These are phyloP conservation scores for Illadopsis cleaveri DNA, from an alignment of 2,113 vertebrate species.

Conservation along the genomic window DNA sequence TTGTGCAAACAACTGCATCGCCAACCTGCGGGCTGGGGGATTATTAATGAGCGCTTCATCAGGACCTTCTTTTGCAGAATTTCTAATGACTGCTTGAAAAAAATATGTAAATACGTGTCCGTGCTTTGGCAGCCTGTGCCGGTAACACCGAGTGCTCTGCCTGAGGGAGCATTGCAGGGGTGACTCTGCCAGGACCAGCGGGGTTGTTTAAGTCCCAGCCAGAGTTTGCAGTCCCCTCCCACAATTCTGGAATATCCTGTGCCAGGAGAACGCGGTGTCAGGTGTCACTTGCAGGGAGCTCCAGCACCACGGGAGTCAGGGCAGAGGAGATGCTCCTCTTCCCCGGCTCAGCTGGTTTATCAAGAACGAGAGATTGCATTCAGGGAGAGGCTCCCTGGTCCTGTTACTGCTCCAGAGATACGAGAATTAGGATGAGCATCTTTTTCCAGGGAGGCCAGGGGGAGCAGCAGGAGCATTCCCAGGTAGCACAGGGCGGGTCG, in stretches of 20 bases:
- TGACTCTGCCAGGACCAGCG: fast-evolving
- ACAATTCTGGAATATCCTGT: neutral
- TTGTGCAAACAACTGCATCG: neutral
- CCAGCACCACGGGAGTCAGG: neutral
- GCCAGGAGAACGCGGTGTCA: fast-evolving
- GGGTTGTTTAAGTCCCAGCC: neutral
- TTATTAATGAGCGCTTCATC: neutral
- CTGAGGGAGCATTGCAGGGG: fast-evolving
- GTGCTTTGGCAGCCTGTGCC: fast-evolving
- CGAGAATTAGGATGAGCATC: neutral
- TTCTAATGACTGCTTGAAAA: neutral
- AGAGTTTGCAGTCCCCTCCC: neutral
- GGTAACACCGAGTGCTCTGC: fast-evolving
- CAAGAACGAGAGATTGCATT: fast-evolving
- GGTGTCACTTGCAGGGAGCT: fast-evolving
- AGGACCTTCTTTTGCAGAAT: neutral
- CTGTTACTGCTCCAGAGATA: neutral
- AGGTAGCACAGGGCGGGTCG: neutral
- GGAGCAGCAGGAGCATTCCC: neutral
- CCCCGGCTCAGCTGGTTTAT: neutral
- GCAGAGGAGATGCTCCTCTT: neutral
- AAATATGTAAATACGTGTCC: neutral
- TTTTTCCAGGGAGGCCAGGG: neutral
- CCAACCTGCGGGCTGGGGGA: neutral
- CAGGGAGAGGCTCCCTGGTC: neutral